A percentile compares a stretch with the other conserved stretches of the same genome.
These are phyloP conservation scores for Porites divaricata DNA, from an alignment of 92 coral and sea anemone genomes.

Conservation along the genomic window DNA sequence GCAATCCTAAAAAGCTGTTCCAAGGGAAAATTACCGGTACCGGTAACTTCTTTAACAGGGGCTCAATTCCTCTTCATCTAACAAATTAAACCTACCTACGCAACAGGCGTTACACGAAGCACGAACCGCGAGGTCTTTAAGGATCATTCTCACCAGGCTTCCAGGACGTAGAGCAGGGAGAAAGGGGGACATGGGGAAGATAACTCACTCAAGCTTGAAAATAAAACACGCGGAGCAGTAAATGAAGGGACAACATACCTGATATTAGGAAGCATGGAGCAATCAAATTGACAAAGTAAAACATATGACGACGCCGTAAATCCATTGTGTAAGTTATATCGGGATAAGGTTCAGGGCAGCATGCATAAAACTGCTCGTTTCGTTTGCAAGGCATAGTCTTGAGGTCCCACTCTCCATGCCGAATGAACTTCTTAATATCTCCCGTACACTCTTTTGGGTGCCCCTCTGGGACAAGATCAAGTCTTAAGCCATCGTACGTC, in stretches of 20 bases:
- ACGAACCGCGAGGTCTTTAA: too few relatives aligned
- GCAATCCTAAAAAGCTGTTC: too few relatives aligned
- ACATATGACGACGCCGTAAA: slow-evolving; percentile 76
- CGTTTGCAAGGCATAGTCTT: slow-evolving; percentile 70
- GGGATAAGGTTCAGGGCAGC: slow-evolving; percentile 89
- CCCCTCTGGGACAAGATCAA: slow-evolving; percentile 66
- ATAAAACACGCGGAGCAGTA: too few relatives aligned
- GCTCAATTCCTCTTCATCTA: too few relatives aligned
- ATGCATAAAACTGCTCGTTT: slow-evolving; percentile 62
- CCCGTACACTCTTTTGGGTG: slow-evolving; percentile 40
- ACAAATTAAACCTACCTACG: too few relatives aligned
- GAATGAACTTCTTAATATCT: slow-evolving; percentile 77
- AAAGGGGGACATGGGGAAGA: too few relatives aligned
- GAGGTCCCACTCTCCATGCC: slow-evolving; percentile 84
- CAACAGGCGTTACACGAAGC: too few relatives aligned
- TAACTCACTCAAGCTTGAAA: too few relatives aligned
- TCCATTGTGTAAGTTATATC: slow-evolving; percentile 82
- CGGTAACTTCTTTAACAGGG: too few relatives aligned
- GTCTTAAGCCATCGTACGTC: slow-evolving; percentile 87
- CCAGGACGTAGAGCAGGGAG: too few relatives aligned
- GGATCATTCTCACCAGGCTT: too few relatives aligned
- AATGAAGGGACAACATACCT: slow-evolving; percentile 45
- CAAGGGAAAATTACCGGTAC: too few relatives aligned
- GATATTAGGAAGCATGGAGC: slow-evolving; percentile 87
- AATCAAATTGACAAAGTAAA: slow-evolving; percentile 81